Conservation (phyloP, 2,113 vertebrate species). For the Gavia stellata region DNA sequence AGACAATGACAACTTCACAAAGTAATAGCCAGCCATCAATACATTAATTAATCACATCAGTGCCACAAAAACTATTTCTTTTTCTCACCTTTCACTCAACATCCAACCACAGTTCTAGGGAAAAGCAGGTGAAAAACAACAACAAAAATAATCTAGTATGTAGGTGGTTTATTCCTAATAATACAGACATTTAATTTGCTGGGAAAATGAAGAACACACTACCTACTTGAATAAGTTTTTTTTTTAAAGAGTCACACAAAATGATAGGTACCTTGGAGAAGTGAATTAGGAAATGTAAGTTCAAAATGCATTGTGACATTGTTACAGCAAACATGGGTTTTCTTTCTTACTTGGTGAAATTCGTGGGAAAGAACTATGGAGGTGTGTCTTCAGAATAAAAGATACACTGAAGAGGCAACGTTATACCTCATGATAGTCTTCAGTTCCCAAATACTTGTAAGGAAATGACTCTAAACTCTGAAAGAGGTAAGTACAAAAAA, state of each 20-base stretch:
- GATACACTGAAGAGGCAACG: background rate
- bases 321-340: background rate
- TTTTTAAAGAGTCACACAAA: background rate
- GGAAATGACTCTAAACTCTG: background rate
- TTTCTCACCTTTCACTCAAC: background rate
- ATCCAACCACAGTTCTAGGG: background rate
- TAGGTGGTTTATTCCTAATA: background rate
- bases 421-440: background rate
- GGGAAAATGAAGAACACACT: background rate
- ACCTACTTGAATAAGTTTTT: background rate
- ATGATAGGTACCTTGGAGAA: background rate
- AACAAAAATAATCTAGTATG: background rate
- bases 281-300: background rate
- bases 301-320: background rate
- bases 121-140: background rate
- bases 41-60: background rate
- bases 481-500: background rate
- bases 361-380: rapidly evolving
- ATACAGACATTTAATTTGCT: background rate
- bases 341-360: background rate
- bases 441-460: background rate
- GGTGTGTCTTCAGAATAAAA: background rate
- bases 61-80: background rate
- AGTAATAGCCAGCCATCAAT: background rate
- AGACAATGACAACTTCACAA: background rate